Evolutionary conservation across 2,113 vertebrate genomes (phyloP), one percentile per base, ranked within the genome.

Genomic region (Girardinichthys multiradiatus): DNA sequence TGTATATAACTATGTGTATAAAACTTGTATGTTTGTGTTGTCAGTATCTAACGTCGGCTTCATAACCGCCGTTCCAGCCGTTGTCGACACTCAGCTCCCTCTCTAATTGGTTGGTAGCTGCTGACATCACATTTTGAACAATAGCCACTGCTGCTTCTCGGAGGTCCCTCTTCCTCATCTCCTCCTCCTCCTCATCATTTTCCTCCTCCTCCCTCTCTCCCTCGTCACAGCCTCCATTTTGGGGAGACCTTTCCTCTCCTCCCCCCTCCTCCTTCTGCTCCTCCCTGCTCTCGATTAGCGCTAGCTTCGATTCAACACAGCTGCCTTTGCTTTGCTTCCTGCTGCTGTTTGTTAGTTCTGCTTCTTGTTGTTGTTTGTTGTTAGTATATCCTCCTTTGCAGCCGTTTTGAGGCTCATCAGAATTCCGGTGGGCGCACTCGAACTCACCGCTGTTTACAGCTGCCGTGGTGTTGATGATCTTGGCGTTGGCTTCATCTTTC

Each of bases 361-460:
- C 2, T 51, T 1, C 37, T 70, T 30, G 62, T 64, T 45, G 79
- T n/a, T 68, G 57, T 19, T 64, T 61, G 76, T 72, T 81, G 80
- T 90, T 84, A 90, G 72, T 69, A 1, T 84, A 69, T 86, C 80
- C 80, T 2, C 87, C 83, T 82, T 77, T 79, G 68, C 57, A 9
- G 89, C 58, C 35, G 71, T 72, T 68, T 51, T 68, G 82, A 51
- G 68, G 83, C 68, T 81, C 45, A 26, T 70, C 91, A 79, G 72
- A 84, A 86, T 92, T 86, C 88, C 58, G 37, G 57, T 82, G n/a
- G 85, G 68, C 71, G 77, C 4, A 79, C 75, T 83, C 80, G 87
- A 80, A 94, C 94, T 94, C 93, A 94, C 94, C 94, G 82, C 93
- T 95, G 93, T 93, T 92, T 87, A 90, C 88, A 28, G 91, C 87